Evolutionary conservation across 2,113 vertebrate species (phyloP).

Genomic region (Eretmochelys imbricata): DNA sequence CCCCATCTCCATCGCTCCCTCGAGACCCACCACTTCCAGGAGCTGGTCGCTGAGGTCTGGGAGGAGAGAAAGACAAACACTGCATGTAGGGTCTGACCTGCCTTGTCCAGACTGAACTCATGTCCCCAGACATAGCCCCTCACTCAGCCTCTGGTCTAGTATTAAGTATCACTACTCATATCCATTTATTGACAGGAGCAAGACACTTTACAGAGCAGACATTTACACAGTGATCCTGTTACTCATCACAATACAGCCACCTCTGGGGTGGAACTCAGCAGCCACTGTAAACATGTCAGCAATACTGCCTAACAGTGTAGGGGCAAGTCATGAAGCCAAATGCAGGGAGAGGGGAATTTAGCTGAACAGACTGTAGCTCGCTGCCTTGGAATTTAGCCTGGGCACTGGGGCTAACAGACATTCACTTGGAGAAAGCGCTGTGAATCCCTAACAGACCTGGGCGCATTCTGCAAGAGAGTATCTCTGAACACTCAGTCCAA

Average conservation of each 20-base stretch:
- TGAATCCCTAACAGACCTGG: background rate
- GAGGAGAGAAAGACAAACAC: background rate
- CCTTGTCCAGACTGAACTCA: background rate
- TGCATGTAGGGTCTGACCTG: accelerated
- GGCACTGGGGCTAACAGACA: background rate
- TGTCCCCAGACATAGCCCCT: background rate
- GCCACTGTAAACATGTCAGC: background rate
- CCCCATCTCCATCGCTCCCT: slow-evolving; percentile 97
- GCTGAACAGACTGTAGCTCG: background rate
- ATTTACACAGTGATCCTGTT: background rate
- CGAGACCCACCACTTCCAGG: slow-evolving; percentile 94
- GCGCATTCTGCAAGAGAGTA: background rate
- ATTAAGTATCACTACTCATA: background rate
- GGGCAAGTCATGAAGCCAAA: background rate
- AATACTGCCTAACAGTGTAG: background rate
- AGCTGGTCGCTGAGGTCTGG: slow-evolving; percentile 94
- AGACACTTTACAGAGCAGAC: background rate
- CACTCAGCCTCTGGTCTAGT: background rate
- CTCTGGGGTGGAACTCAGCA: background rate
- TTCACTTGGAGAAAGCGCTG: background rate
- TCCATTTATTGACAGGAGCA: background rate
- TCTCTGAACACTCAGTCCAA: background rate
- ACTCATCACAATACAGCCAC: background rate
- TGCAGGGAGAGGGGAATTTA: background rate
- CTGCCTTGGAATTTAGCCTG: background rate